Evolutionary conservation across 1,140 invertebrate species (phyloP).

Genomic region (Scaptomyza montana): DNA sequence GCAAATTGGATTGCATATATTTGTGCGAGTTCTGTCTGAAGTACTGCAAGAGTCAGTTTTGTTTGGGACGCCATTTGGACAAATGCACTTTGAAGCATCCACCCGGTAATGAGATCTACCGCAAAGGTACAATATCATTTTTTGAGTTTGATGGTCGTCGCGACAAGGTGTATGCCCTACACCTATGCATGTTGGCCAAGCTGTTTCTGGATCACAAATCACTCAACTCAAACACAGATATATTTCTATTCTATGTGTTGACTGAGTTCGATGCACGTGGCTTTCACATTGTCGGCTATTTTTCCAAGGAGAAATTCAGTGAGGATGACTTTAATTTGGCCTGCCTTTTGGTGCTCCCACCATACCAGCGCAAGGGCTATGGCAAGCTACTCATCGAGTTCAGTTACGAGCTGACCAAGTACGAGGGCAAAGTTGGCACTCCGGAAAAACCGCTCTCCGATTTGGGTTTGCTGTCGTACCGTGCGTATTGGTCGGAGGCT

Average conservation of each 20-base stretch:
- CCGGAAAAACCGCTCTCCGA: constrained; percentile 99
- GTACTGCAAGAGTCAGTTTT: constrained; percentile 96
- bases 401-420: constrained; percentile 94
- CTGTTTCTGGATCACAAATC: constrained; percentile 98
- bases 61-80: constrained; percentile 88
- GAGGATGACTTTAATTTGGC: constrained; percentile 98
- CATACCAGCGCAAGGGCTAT: constrained; percentile 98
- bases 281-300: constrained; percentile 98
- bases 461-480: constrained; percentile 96
- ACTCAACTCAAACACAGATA: constrained; percentile 98
- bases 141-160: constrained; percentile 96
- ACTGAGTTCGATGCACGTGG: constrained; percentile 97
- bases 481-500: constrained; percentile 99
- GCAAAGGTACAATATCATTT: constrained; percentile 93
- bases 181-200: constrained; percentile 96
- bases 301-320: constrained; percentile 99
- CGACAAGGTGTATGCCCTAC: constrained; percentile 97
- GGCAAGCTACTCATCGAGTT: constrained; percentile 98
- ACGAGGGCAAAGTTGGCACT: constrained; percentile 95
- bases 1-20: constrained; percentile 96
- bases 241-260: constrained; percentile 98
- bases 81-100: constrained; percentile 94
- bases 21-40: constrained; percentile 99
- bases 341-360: constrained; percentile 97
- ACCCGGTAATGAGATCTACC: constrained; percentile 95